Conservation (phyloP, 2,797 vertebrate species). For the Gymnopithys bicolor region DNA sequence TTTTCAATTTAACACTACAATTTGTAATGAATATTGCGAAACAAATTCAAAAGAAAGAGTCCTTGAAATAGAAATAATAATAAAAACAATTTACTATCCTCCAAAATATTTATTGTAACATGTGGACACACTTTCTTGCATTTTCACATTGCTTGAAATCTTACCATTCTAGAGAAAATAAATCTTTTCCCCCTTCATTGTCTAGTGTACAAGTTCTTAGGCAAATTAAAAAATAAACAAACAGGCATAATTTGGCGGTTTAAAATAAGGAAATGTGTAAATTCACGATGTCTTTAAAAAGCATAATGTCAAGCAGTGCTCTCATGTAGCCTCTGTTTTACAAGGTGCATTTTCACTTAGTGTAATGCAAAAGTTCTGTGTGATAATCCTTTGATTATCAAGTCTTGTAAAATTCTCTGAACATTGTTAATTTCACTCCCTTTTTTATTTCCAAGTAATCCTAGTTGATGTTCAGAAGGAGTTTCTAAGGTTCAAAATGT, state of each 20-base stretch:
- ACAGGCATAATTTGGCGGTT: not conserved
- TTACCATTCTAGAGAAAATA: constrained; percentile 64
- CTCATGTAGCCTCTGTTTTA: not conserved
- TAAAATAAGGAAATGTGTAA: constrained; percentile 52
- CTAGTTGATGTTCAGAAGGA: not conserved
- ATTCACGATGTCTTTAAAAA: constrained; percentile 53
- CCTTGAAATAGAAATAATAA: constrained; percentile 71
- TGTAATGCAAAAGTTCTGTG: not conserved
- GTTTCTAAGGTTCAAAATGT: not conserved
- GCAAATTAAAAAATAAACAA: not conserved
- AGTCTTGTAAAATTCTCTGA: not conserved
- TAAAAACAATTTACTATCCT: constrained; percentile 63
- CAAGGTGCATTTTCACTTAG: not conserved
- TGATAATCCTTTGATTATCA: not conserved
- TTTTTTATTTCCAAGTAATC: not conserved
- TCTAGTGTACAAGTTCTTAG: not conserved
- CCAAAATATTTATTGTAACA: constrained; percentile 72
- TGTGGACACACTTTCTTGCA: constrained; percentile 68
- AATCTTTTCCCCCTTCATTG: not conserved
- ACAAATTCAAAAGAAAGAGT: constrained; percentile 73
- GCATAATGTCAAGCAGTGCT: not conserved
- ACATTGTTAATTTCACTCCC: not conserved
- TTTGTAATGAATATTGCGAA: constrained; percentile 76
- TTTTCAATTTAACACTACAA: constrained; percentile 79
- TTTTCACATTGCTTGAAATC: constrained; percentile 75